phyloP scores from a whole-genome alignment of 2,888 invertebrate species.

The Trissolcus brochymenae region DNA sequence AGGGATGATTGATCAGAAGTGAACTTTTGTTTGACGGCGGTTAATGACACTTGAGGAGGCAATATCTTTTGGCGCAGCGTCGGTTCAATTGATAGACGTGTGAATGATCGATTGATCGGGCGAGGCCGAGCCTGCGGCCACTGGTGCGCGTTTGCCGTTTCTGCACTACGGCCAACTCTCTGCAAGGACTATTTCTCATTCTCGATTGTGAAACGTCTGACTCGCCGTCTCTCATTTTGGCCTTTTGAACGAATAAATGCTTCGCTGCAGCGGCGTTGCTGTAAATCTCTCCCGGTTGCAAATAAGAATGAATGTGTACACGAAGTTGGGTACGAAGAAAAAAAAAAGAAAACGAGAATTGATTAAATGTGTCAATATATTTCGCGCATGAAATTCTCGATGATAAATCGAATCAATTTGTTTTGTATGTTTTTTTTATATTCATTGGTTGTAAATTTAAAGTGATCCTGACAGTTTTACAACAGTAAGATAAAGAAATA shows the following conservation, averaged over 20 bases:
- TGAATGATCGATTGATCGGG: conserved; percentile 56
- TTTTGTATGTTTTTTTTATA: conserved; percentile 2
- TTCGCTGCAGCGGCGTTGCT: neutral
- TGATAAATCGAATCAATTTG: neutral
- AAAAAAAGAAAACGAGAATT: neutral
- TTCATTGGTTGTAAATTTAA: too few relatives aligned
- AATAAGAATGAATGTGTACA: conserved; percentile 16
- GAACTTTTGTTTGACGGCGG: conserved; percentile 41
- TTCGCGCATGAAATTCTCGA: conserved; percentile 1
- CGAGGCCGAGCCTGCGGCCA: conserved; percentile 18
- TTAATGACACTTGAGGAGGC: conserved; percentile 46
- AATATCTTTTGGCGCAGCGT: conserved; percentile 37
- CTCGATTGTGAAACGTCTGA: conserved; percentile 23
- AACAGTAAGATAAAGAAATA: too few relatives aligned
- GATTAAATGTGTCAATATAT: neutral
- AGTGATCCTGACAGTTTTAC: too few relatives aligned
- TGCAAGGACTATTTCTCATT: conserved; percentile 40
- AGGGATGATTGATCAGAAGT: conserved; percentile 35
- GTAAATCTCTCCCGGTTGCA: conserved; percentile 26
- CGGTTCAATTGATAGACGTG: conserved; percentile 45
- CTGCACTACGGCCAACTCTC: conserved; percentile 23
- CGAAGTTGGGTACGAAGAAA: neutral
- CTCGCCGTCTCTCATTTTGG: conserved; percentile 26
- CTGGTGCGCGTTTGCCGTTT: conserved; percentile 25
- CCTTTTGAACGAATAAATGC: conserved; percentile 43